phyloP scores from a whole-genome alignment of 2,888 invertebrate species.

The Hipparchia sbordonii region DNA sequence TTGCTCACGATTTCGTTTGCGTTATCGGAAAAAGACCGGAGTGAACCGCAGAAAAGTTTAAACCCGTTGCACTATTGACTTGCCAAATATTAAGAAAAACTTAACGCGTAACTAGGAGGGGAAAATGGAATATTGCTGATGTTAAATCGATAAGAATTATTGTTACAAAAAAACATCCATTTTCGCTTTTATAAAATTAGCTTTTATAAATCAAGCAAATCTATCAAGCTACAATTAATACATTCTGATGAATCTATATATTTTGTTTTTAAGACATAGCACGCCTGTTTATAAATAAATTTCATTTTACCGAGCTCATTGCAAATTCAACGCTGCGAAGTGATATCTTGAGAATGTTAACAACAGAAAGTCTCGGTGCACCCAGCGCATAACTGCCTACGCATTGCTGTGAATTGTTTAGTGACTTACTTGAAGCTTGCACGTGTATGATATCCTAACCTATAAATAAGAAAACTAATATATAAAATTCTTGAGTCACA shows the following conservation, averaged over 20 bases:
- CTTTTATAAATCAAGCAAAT: no score
- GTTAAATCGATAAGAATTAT: no score
- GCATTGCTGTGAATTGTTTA: constrained; percentile 11
- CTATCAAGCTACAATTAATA: no score
- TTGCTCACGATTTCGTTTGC: no score
- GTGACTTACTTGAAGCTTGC: constrained; percentile 15
- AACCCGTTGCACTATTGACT: no score
- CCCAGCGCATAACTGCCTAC: constrained; percentile 1
- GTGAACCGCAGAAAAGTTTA: no score
- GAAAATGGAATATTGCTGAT: no score
- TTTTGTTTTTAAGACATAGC: not conserved
- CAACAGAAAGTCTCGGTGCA: constrained; percentile 1
- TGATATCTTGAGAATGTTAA: constrained; percentile 10
- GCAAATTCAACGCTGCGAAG: constrained; percentile 12
- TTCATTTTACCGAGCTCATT: constrained; percentile 10
- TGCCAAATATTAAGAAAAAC: no score
- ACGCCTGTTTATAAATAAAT: constrained; percentile 2
- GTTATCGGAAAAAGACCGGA: no score
- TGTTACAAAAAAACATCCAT: no score
- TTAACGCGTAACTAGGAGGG: no score
- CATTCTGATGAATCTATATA: not conserved
- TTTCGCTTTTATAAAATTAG: no score
- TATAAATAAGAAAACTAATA: not conserved
- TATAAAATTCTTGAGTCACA: not conserved
- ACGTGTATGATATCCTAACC: constrained; percentile 4